phyloP scores from a whole-genome alignment of 2,113 vertebrate genomes.

The Chaetura pelagica region DNA sequence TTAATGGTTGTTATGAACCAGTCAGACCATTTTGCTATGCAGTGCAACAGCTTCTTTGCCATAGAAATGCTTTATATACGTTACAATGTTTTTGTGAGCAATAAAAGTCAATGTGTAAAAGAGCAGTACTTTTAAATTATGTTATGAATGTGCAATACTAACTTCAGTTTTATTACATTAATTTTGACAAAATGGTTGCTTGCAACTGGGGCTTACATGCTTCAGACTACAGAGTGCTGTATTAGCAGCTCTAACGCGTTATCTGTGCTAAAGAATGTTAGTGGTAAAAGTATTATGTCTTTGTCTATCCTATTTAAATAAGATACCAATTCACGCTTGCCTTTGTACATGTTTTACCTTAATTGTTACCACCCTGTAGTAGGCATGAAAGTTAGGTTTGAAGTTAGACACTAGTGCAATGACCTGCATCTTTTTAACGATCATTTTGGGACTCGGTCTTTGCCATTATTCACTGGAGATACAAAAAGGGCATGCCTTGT shows the following conservation, averaged over 20 bases:
- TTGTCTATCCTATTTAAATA: neutral
- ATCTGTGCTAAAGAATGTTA: slow-evolving; percentile 17
- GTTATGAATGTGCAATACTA: slow-evolving; percentile 58
- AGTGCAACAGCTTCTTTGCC: slow-evolving; percentile 74
- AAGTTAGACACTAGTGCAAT: neutral
- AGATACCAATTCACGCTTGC: slow-evolving; percentile 18
- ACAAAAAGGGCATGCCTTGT: slow-evolving; percentile 31
- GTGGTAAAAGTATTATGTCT: neutral
- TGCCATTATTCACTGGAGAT: slow-evolving; percentile 16
- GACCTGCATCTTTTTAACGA: slow-evolving; percentile 31
- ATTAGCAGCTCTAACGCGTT: slow-evolving; percentile 29
- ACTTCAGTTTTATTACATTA: slow-evolving; percentile 60
- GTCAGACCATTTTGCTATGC: slow-evolving; percentile 69
- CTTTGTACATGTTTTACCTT: slow-evolving; percentile 13
- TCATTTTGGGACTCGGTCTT: neutral
- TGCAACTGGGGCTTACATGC: slow-evolving; percentile 11
- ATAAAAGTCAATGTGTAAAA: slow-evolving; percentile 57
- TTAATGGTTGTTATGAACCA: slow-evolving; percentile 67
- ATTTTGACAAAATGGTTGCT: slow-evolving; percentile 62
- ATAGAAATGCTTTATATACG: slow-evolving; percentile 70
- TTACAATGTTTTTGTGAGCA: slow-evolving; percentile 58
- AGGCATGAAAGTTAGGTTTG: neutral
- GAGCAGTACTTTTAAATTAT: slow-evolving; percentile 54
- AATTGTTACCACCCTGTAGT: neutral
- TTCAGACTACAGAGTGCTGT: slow-evolving; percentile 32